Conservation (phyloP, 2,888 invertebrate species). For the Eudemis profundana region DNA sequence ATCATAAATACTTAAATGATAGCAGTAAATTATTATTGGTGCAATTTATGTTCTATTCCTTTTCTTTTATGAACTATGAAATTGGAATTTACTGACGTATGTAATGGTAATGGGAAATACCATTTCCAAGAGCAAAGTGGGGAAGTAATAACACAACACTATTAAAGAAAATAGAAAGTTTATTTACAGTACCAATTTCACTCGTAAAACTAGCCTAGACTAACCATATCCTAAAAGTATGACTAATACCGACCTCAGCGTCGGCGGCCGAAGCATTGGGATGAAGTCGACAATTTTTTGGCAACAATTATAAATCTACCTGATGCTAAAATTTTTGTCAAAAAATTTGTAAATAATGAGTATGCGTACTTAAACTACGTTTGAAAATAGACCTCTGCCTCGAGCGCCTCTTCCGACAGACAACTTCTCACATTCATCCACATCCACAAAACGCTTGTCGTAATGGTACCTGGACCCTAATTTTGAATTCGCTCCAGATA, state of each 20-base stretch:
- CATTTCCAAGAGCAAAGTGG: constrained; percentile 8
- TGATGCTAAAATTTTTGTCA: constrained; percentile 53
- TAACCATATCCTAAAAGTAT: constrained; percentile 63
- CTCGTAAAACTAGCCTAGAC: constrained; percentile 64
- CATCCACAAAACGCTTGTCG: neutral
- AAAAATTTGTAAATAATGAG: constrained; percentile 45
- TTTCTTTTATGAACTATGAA: neutral
- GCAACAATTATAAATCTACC: constrained; percentile 60
- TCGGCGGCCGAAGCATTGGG: constrained; percentile 68
- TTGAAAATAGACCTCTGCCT: constrained; percentile 45
- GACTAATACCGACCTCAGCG: constrained; percentile 67
- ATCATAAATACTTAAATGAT: too few relatives aligned
- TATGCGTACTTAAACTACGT: constrained; percentile 40
- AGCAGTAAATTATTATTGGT: neutral
- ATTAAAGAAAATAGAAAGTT: constrained; percentile 58
- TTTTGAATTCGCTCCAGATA: neutral
- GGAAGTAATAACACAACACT: constrained; percentile 43
- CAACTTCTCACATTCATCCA: constrained; percentile 42
- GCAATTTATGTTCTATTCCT: neutral
- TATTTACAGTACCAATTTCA: constrained; percentile 67
- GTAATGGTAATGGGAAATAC: neutral
- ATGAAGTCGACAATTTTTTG: constrained; percentile 66
- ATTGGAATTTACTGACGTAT: neutral
- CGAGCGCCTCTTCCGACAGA: constrained; percentile 78
- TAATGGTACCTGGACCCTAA: neutral